Evolutionary conservation across 2,797 vertebrate genomes (phyloP).

Genomic region (Masticophis lateralis): DNA sequence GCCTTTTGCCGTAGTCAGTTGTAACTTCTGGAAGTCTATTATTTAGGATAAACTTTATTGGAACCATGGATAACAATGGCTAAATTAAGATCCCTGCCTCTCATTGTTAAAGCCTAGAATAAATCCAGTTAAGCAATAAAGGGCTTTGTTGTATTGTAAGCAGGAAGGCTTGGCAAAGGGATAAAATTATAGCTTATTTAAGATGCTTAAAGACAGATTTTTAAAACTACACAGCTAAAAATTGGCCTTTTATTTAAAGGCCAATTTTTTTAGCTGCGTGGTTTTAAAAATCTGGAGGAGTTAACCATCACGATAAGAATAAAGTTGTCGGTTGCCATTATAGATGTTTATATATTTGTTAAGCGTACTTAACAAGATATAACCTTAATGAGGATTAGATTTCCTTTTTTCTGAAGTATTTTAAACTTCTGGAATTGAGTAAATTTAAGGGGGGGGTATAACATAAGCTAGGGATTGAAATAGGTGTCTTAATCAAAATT

Average conservation of each 20-base stretch:
- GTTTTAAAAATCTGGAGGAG: background rate
- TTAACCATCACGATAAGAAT: background rate
- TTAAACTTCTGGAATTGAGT: background rate
- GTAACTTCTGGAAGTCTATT: background rate
- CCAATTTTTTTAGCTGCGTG: background rate
- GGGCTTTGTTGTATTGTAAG: background rate
- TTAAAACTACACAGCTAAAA: background rate
- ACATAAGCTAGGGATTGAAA: background rate
- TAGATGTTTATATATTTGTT: background rate
- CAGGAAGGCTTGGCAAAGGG: background rate
- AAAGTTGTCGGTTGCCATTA: background rate
- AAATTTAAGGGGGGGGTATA: background rate
- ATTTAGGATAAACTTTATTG: background rate
- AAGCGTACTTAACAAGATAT: background rate
- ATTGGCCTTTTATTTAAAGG: background rate
- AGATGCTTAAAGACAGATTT: background rate
- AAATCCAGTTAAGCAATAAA: background rate
- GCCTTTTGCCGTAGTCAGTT: background rate
- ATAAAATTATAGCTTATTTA: background rate
- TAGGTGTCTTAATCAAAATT: background rate
- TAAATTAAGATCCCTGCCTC: background rate
- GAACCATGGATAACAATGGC: background rate
- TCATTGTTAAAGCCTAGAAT: background rate
- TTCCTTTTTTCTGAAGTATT: background rate
- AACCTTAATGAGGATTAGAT: background rate